These are phyloP conservation scores for Neotoxoptera formosana DNA, from an alignment of 1,140 invertebrate genomes.

Conservation along the genomic window DNA sequence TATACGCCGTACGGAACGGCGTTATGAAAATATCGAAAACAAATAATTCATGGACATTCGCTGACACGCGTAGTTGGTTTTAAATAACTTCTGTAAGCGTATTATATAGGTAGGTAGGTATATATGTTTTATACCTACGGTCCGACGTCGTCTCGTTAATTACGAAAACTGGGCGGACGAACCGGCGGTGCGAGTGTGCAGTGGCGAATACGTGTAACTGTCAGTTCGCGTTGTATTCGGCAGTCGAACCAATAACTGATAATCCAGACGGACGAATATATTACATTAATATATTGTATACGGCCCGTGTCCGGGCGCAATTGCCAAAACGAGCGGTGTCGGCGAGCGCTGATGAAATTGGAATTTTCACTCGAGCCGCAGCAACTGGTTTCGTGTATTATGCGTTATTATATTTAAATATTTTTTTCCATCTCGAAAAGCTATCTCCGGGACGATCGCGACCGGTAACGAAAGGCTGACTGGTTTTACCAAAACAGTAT, in stretches of 20 bases:
- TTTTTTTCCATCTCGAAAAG: conserved; percentile 9
- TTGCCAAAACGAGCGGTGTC: neutral
- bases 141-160: conserved; percentile 5
- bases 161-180: conserved; percentile 24
- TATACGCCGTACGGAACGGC: neutral
- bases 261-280: conserved; percentile 6
- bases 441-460: conserved; percentile 10
- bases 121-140: neutral
- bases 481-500: neutral
- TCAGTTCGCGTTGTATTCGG: conserved; percentile 21
- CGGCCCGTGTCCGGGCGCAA: neutral
- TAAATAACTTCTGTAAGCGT: neutral
- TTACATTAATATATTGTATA: neutral
- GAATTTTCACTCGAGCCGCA: neutral
- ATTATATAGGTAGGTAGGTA: neutral
- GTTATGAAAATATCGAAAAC: neutral
- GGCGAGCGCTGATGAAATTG: neutral
- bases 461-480: conserved; percentile 22
- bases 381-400: neutral
- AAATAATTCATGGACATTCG: neutral
- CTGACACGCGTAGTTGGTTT: neutral
- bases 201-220: neutral
- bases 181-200: neutral
- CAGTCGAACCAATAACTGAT: conserved; percentile 22
- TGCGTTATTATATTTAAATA: neutral